Percentiles rank a stretch among this genome's conserved stretches.
These are phyloP conservation scores for Eurosta solidaginis DNA, from an alignment of 1,140 invertebrate species.

Conservation along the genomic window DNA sequence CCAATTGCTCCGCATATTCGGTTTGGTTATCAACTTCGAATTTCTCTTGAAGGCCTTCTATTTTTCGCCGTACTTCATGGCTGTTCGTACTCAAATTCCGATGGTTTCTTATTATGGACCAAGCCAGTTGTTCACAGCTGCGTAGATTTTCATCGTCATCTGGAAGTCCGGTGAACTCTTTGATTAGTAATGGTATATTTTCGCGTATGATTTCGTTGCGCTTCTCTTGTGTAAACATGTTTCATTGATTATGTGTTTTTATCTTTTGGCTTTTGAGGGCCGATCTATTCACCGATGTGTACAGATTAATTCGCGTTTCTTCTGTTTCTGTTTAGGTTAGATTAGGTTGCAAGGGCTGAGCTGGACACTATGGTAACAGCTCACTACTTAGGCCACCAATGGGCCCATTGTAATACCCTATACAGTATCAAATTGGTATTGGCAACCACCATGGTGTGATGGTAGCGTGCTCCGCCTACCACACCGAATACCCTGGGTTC, in stretches of 20 bases:
- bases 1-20: conserved; percentile 38
- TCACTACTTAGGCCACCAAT: too few relatives aligned
- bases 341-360: too few relatives aligned
- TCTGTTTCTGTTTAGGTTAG: background rate
- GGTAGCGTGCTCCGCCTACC: too few relatives aligned
- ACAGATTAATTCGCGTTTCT: too few relatives aligned
- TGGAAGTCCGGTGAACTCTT: conserved; percentile 37
- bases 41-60: conserved; percentile 45
- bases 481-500: too few relatives aligned
- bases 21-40: conserved; percentile 44
- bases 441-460: too few relatives aligned
- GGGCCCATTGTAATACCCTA: too few relatives aligned
- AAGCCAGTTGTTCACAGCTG: conserved; percentile 37
- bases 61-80: conserved; percentile 40
- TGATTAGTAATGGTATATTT: conserved; percentile 42
- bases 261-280: too few relatives aligned
- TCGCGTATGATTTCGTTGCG: conserved; percentile 34
- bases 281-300: too few relatives aligned
- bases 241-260: too few relatives aligned
- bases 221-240: conserved; percentile 32
- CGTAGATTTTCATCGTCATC: conserved; percentile 35
- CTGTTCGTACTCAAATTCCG: conserved; percentile 40
- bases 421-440: too few relatives aligned
- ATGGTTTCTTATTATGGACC: conserved; percentile 40
- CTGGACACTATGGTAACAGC: too few relatives aligned